Conservation (phyloP, 92 coral and sea anemone genomes). For the Phymanthus crucifer region DNA sequence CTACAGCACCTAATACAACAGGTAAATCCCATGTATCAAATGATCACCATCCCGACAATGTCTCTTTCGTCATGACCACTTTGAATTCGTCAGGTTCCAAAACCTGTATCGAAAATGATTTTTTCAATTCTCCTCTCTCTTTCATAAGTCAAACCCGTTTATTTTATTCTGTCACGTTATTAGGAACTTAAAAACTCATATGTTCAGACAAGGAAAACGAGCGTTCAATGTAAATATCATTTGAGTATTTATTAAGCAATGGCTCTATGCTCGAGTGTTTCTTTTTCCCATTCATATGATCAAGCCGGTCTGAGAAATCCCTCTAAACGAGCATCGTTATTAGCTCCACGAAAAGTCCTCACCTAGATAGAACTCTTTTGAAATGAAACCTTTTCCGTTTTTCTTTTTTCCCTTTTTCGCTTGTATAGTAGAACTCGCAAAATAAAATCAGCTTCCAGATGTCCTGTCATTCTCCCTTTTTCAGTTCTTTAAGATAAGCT, state of each 20-base stretch:
- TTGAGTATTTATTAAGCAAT: background rate
- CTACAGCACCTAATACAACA: constrained; percentile 58
- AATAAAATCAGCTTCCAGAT: too few relatives aligned
- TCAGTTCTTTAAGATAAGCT: too few relatives aligned
- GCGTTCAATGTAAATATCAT: background rate
- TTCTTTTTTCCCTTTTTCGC: too few relatives aligned
- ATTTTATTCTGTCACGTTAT: background rate
- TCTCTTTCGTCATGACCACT: background rate
- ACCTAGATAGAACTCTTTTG: too few relatives aligned
- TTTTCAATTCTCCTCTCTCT: background rate
- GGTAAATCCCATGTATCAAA: constrained; percentile 50
- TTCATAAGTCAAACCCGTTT: background rate
- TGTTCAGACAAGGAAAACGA: background rate
- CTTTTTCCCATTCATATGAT: background rate
- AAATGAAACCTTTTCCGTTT: too few relatives aligned
- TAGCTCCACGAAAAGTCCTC: too few relatives aligned
- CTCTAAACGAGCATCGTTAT: background rate
- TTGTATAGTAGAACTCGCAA: too few relatives aligned
- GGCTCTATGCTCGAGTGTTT: background rate
- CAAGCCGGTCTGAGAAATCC: background rate
- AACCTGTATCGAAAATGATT: background rate
- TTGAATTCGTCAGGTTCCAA: background rate
- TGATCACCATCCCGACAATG: too few relatives aligned
- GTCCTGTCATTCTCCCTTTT: too few relatives aligned
- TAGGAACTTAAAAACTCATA: background rate